Conservation (phyloP, 2,888 invertebrate species). For the Calameuta pallipes region DNA sequence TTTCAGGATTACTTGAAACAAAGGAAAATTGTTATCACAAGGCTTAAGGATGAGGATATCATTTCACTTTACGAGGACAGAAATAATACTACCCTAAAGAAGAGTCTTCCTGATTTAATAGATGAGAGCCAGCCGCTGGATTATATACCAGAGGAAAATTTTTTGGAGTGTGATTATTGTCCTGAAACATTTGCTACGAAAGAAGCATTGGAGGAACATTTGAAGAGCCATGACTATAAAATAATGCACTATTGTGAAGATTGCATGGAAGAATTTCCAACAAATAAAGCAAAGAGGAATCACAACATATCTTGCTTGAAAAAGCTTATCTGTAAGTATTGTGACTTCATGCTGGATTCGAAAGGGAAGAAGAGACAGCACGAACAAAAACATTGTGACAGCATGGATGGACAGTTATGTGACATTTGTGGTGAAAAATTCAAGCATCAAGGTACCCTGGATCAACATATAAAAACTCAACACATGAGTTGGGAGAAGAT, state of each 20-base stretch:
- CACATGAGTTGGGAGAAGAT: conserved; percentile 63
- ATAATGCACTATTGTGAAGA: conserved; percentile 60
- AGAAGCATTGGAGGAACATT: conserved; percentile 55
- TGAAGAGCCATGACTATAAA: conserved; percentile 58
- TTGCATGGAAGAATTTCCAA: conserved; percentile 56
- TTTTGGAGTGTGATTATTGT: conserved; percentile 61
- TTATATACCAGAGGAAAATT: conserved; percentile 40
- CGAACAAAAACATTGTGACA: conserved; percentile 62
- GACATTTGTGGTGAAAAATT: conserved; percentile 63
- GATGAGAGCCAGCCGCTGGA: conserved; percentile 40
- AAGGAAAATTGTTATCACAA: conserved; percentile 55
- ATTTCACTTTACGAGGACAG: conserved; percentile 54
- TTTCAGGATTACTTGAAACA: conserved; percentile 61
- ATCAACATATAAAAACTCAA: conserved; percentile 60
- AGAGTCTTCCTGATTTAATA: conserved; percentile 43
- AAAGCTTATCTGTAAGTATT: conserved; percentile 58
- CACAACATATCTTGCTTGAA: conserved; percentile 55
- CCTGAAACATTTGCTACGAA: conserved; percentile 46
- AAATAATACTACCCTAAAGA: conserved; percentile 41
- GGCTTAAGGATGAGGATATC: conserved; percentile 59
- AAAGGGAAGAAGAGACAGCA: conserved; percentile 63
- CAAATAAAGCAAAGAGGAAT: conserved; percentile 54
- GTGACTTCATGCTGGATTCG: conserved; percentile 53
- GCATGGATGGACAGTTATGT: conserved; percentile 57
- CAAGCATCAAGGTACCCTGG: conserved; percentile 62